These are phyloP conservation scores for Trissolcus basalis DNA, from an alignment of 1,140 invertebrate species.

Conservation along the genomic window DNA sequence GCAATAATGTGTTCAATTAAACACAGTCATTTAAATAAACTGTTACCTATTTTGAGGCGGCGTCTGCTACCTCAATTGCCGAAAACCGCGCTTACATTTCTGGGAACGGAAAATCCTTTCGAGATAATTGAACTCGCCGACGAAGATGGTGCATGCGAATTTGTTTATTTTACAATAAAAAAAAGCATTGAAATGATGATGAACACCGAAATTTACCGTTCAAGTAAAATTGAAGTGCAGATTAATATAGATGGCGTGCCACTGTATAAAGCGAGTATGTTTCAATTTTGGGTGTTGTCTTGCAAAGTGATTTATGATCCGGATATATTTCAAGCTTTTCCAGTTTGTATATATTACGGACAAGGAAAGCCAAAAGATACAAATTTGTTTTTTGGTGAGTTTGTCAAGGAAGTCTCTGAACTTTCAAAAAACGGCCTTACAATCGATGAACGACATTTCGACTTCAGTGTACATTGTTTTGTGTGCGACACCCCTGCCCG, in stretches of 20 bases:
- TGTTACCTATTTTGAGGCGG: not conserved
- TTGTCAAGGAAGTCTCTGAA: conserved; percentile 13
- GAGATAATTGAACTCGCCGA: not conserved
- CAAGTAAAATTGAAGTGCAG: conserved; percentile 4
- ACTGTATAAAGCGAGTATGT: conserved; percentile 8
- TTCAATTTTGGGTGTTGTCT: conserved; percentile 10
- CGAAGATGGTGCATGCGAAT: not conserved
- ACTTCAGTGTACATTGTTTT: conserved; percentile 6
- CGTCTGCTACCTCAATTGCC: not conserved
- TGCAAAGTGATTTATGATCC: conserved; percentile 7
- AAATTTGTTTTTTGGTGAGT: conserved; percentile 10
- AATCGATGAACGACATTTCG: conserved; percentile 3
- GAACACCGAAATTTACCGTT: conserved; percentile 6
- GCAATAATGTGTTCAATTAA: not conserved
- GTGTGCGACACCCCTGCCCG: conserved; percentile 26
- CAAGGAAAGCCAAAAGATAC: conserved; percentile 4
- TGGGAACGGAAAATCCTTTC: not conserved
- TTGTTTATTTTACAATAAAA: not conserved
- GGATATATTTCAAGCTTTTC: conserved; percentile 12
- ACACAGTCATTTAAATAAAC: not conserved
- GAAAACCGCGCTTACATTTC: not conserved
- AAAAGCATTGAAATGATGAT: not conserved
- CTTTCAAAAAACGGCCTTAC: conserved; percentile 7
- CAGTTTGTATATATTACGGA: conserved; percentile 9
- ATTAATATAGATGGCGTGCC: conserved; percentile 19